Percentiles rank a stretch among this genome's conserved stretches.
Evolutionary conservation across 2,113 vertebrate species (phyloP).

Genomic region (Rutilus rutilus): DNA sequence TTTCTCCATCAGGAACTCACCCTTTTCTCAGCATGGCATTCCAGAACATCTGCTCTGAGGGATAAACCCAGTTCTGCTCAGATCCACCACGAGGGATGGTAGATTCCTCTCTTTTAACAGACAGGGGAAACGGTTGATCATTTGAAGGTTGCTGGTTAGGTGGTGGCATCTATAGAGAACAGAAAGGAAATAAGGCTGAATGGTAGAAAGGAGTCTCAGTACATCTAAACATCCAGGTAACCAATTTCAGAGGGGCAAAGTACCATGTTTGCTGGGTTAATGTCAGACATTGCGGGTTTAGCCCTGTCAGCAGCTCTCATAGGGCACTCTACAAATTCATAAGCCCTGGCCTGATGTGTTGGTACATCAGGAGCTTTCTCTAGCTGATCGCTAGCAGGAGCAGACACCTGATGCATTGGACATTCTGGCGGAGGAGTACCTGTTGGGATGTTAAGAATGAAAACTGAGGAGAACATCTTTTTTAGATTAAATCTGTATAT

Average conservation of each 20-base stretch:
- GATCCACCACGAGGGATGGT: conserved; percentile 82
- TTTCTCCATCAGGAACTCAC: conserved; percentile 65
- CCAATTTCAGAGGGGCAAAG: neutral
- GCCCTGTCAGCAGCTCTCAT: conserved; percentile 62
- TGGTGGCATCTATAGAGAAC: conserved; percentile 81
- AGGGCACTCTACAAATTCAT: conserved; percentile 83
- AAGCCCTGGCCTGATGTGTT: conserved; percentile 83
- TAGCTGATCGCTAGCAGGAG: conserved; percentile 15
- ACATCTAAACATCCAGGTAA: neutral
- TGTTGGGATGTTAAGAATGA: conserved; percentile 8
- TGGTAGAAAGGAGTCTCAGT: neutral
- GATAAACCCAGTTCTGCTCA: conserved; percentile 89
- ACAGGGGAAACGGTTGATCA: conserved; percentile 81
- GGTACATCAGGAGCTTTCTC: conserved; percentile 67
- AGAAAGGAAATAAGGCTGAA: neutral
- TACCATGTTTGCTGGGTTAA: conserved; percentile 88
- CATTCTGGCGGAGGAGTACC: conserved; percentile 69
- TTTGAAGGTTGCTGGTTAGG: conserved; percentile 83
- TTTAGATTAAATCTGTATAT: too few relatives aligned
- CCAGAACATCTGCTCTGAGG: conserved; percentile 92
- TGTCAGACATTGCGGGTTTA: conserved; percentile 65
- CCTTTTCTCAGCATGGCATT: conserved; percentile 90
- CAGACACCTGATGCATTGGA: conserved; percentile 69
- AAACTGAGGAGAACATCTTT: neutral
- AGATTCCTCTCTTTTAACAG: conserved; percentile 82